Percentiles rank a stretch among this genome's conserved stretches.
These are phyloP conservation scores for Hirtodrosophila duncani DNA, from an alignment of 2,888 invertebrate species.

Conservation along the genomic window DNA sequence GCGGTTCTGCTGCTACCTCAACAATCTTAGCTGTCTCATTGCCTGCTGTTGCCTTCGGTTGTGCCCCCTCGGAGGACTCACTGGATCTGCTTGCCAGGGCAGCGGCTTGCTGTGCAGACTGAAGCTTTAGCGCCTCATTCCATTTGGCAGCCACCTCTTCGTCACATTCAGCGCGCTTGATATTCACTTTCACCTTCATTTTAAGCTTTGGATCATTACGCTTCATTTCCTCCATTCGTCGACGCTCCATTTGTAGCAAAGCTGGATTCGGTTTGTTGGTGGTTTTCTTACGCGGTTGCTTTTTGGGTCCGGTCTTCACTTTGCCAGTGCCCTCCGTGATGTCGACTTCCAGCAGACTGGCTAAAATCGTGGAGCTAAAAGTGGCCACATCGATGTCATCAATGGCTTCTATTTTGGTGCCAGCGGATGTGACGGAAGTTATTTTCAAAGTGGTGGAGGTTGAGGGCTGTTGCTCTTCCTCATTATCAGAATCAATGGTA, in stretches of 20 bases:
- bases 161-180: constrained; percentile 70
- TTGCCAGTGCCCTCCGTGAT: constrained; percentile 50
- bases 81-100: too few relatives aligned
- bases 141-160: constrained; percentile 67
- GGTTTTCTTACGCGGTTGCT: constrained; percentile 77
- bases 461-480: constrained; percentile 61
- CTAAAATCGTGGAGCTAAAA: constrained; percentile 69
- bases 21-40: too few relatives aligned
- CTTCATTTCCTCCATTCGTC: constrained; percentile 73
- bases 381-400: constrained; percentile 52
- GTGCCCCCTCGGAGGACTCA: too few relatives aligned
- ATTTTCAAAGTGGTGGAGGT: constrained; percentile 33
- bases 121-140: constrained; percentile 28
- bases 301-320: constrained; percentile 45
- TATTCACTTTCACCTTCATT: constrained; percentile 64
- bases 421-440: constrained; percentile 34
- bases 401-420: constrained; percentile 1
- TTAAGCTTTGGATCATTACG: constrained; percentile 75
- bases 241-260: constrained; percentile 72
- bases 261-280: constrained; percentile 77
- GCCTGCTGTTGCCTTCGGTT: too few relatives aligned
- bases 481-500: constrained; percentile 77
- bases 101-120: too few relatives aligned
- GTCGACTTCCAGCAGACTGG: constrained; percentile 76
- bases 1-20: not conserved